Base-by-base conservation (phyloP, 2,888 invertebrate genomes). In the Pandemis corylana region DNA sequence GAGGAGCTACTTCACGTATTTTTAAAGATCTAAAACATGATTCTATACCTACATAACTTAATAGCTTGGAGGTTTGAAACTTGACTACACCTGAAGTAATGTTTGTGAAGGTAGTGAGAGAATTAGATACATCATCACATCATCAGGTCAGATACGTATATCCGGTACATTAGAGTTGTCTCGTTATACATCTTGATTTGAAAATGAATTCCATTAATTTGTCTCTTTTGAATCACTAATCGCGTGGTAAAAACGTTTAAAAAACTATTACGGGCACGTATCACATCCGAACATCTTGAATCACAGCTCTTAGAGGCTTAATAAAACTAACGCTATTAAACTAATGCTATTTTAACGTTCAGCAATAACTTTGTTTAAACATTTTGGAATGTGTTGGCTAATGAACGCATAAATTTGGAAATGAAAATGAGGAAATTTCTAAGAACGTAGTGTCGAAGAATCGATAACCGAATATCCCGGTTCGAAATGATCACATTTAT, bases 321-420 rank as follows among this genome's bases (percentile, higher is more conserved):
- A 75, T 70, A 75, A 75, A 62, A 66, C 12, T 12, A 66, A 66
- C 66, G 12, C n/a, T 66, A 65, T 75, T 71, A 51, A 67, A 53
- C 7, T 75, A 71, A 75, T 75, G 71, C 56, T 28, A 56, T 74
- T 59, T 71, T 75, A 75, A 71, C 66, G 70, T 44, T 20, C 53
- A 28, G n/a, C 49, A 62, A 75, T 74, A 66, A 66, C 15, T 42
- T 69, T 64, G 41, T 68, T 69, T 51, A n/a, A 44, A 0, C 0
- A 72, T 65, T 76, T 77, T 72, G 72, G 76, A 74, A 76, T 75
- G 76, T 77, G 76, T 78, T 79, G 73, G 65, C 20, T 79, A 78
- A 76, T 78, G 74, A 49, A 71, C 51, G 41, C 59, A 61, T 70
- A 73, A 65, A 76, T 76, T 76, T 76, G 72, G 69, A 74, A 74